Conservation (phyloP, 2,888 invertebrate genomes). For the Nudaria mundana region DNA sequence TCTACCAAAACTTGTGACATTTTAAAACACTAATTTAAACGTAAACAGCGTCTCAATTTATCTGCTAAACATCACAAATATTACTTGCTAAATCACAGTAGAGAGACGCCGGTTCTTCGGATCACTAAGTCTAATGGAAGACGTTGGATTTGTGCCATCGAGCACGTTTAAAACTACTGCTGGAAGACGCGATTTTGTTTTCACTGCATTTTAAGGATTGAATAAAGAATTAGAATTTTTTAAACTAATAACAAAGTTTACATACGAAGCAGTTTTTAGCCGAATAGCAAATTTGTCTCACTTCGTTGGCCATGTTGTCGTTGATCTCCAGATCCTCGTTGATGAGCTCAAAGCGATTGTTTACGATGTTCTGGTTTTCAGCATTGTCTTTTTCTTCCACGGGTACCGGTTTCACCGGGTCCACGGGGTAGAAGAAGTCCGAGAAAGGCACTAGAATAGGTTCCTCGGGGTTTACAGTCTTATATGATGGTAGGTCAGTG, state of each 20-base stretch:
- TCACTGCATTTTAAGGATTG: slow-evolving; percentile 67
- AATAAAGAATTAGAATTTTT: slow-evolving; percentile 43
- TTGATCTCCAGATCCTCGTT: slow-evolving; percentile 68
- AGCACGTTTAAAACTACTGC: slow-evolving; percentile 67
- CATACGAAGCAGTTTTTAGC: slow-evolving; percentile 70
- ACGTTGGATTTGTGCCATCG: slow-evolving; percentile 52
- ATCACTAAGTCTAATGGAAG: slow-evolving; percentile 77
- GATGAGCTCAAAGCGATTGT: slow-evolving; percentile 67
- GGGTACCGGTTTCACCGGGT: slow-evolving; percentile 66
- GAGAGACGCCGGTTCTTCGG: slow-evolving; percentile 45
- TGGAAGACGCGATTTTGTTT: slow-evolving; percentile 80
- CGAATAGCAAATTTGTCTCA: slow-evolving; percentile 78
- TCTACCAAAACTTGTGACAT: slow-evolving; percentile 77
- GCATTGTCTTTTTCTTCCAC: slow-evolving; percentile 69
- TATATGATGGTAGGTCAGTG: slow-evolving; percentile 72
- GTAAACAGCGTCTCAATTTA: slow-evolving; percentile 38
- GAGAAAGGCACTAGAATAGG: slow-evolving; percentile 66
- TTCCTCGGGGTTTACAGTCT: slow-evolving; percentile 70
- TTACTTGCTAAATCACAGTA: slow-evolving; percentile 41
- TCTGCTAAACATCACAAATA: slow-evolving; percentile 32
- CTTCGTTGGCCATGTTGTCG: slow-evolving; percentile 82
- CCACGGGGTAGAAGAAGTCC: slow-evolving; percentile 65
- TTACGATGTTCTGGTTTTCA: slow-evolving; percentile 70
- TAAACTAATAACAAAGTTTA: slow-evolving; percentile 65
- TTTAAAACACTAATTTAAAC: slow-evolving; percentile 59